A percentile compares a stretch with the other conserved stretches of the same genome.
Conservation (phyloP, 2,888 invertebrate species). For the Agrochola circellaris region DNA sequence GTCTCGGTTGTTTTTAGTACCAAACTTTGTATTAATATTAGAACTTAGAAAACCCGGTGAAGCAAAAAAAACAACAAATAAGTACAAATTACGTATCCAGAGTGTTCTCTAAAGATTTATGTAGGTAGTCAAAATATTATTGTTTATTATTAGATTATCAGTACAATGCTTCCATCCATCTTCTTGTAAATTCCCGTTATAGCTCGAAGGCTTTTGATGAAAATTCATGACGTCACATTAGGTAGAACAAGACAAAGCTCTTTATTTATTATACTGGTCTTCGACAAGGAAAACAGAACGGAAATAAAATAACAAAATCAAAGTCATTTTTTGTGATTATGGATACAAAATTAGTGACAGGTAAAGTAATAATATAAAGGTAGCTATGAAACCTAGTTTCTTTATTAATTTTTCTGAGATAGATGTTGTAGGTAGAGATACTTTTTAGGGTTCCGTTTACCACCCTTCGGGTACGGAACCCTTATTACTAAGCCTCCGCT, state of each 20-base stretch:
- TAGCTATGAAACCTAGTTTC: neutral
- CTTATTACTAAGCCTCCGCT: too few species aligned
- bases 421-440: neutral
- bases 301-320: neutral
- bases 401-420: neutral
- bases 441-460: too few species aligned
- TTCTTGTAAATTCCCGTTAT: slow-evolving; percentile 32
- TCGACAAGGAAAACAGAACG: slow-evolving; percentile 38
- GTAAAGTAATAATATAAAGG: neutral
- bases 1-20: neutral
- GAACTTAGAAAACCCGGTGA: slow-evolving; percentile 2
- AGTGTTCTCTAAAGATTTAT: slow-evolving; percentile 45
- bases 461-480: too few species aligned
- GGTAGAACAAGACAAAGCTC: slow-evolving; percentile 35
- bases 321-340: neutral
- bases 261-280: slow-evolving; percentile 31
- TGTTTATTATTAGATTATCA: slow-evolving; percentile 42
- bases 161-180: slow-evolving; percentile 41
- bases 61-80: slow-evolving; percentile 2
- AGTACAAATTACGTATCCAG: slow-evolving; percentile 19
- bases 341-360: neutral
- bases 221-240: slow-evolving; percentile 51
- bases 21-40: slow-evolving; percentile 2
- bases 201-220: slow-evolving; percentile 31
- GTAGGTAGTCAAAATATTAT: slow-evolving; percentile 19